Conservation (phyloP, 1,140 invertebrate species). For the Battus philenor region DNA sequence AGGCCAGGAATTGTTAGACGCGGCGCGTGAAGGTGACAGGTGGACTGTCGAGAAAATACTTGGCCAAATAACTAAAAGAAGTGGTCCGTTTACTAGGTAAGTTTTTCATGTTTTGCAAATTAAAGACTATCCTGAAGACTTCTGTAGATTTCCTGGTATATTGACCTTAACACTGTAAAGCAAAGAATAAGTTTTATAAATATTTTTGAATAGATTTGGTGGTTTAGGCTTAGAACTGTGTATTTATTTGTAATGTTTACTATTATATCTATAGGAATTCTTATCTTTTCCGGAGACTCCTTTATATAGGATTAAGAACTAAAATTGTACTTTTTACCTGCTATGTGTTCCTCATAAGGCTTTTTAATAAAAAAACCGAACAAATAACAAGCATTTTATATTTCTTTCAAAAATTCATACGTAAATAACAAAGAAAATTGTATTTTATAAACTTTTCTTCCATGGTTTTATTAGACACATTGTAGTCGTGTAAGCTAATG, state of each 20-base stretch:
- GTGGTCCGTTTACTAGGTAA: conserved; percentile 94
- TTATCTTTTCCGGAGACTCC: background rate
- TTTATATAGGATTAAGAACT: background rate
- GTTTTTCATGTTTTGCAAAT: conserved; percentile 59
- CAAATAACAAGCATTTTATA: too few species aligned
- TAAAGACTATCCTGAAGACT: conserved; percentile 11
- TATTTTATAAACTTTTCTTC: too few species aligned
- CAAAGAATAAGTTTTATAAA: background rate
- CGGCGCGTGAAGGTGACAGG: conserved; percentile 93
- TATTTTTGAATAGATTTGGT: background rate
- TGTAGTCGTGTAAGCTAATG: too few species aligned
- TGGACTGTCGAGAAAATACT: conserved; percentile 93
- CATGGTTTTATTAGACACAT: too few species aligned
- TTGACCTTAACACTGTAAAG: background rate
- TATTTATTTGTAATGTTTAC: conserved; percentile 14
- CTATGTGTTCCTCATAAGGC: too few species aligned
- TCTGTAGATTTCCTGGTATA: conserved; percentile 1
- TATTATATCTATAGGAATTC: background rate
- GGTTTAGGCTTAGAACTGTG: background rate
- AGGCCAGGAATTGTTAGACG: conserved; percentile 96
- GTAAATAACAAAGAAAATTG: too few species aligned
- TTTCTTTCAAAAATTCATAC: too few species aligned
- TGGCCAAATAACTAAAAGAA: conserved; percentile 91
- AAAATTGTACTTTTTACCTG: too few species aligned
- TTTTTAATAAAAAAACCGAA: too few species aligned